Evolutionary conservation across 2,888 invertebrate genomes (phyloP).

Genomic region (Gibbula magus): DNA sequence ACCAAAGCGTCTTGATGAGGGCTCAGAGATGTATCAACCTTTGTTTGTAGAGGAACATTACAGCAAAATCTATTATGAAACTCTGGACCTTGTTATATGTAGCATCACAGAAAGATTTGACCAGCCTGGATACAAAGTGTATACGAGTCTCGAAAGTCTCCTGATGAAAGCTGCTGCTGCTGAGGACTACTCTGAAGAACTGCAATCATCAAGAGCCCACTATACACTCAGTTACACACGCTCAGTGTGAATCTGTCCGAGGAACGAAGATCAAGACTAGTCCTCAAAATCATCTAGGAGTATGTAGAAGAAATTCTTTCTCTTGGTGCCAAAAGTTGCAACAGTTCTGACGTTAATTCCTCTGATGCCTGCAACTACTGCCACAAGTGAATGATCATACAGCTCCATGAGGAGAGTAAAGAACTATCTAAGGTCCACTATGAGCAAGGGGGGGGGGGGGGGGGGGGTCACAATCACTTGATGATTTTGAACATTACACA

Average conservation of each 20-base stretch:
- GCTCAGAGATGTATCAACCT: not conserved
- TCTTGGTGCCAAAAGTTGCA: too few relatives aligned
- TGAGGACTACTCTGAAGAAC: too few relatives aligned
- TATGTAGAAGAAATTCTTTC: too few relatives aligned
- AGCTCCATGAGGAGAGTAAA: not conserved
- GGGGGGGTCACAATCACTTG: not conserved
- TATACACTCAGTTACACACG: not conserved
- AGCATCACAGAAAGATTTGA: slow-evolving; percentile 10
- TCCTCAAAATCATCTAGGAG: too few relatives aligned
- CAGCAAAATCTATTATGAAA: too few relatives aligned
- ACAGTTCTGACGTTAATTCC: too few relatives aligned
- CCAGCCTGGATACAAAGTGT: slow-evolving; percentile 6
- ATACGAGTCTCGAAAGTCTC: not conserved
- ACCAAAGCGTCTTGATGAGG: not conserved
- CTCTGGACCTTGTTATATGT: too few relatives aligned
- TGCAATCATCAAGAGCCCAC: not conserved
- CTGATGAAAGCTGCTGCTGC: not conserved
- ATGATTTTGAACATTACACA: too few relatives aligned
- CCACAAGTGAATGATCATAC: not conserved
- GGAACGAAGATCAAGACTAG: not conserved
- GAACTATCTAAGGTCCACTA: not conserved
- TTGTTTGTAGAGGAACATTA: not conserved
- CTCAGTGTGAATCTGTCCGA: not conserved
- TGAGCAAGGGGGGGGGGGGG: not conserved
- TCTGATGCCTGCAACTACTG: not conserved